Evolutionary conservation across 37 sponge, comb jelly and placozoan genomes (phyloP).

Genomic region (Hormiphora californensis): DNA sequence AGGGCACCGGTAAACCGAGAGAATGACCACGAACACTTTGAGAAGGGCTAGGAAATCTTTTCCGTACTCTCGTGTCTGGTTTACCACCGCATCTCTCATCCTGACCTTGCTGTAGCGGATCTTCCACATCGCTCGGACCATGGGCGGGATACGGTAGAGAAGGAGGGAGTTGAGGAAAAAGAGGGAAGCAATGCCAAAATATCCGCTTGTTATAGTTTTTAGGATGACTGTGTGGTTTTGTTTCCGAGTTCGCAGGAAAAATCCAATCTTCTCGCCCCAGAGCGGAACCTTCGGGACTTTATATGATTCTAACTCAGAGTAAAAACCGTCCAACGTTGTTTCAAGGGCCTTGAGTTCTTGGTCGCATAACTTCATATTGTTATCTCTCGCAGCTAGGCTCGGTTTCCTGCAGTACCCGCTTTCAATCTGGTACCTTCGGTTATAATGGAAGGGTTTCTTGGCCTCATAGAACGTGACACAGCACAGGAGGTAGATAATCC

Average conservation of each 20-base stretch:
- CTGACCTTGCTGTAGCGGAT: not conserved
- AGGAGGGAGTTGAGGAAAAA: conserved; percentile 10
- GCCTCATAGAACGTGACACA: conserved; percentile 1
- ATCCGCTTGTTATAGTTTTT: conserved; percentile 18
- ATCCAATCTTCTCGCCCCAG: conserved; percentile 21
- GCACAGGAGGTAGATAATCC: not conserved
- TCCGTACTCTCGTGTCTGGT: not conserved
- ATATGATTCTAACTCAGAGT: not conserved
- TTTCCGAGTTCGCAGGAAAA: conserved; percentile 7
- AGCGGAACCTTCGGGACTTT: not conserved
- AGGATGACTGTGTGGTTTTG: conserved; percentile 49
- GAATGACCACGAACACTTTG: conserved; percentile 2
- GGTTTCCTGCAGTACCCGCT: not conserved
- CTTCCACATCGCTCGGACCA: not conserved
- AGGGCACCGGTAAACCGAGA: conserved; percentile 23
- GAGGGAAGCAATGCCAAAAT: conserved; percentile 3
- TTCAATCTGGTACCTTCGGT: not conserved
- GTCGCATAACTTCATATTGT: not conserved
- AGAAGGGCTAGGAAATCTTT: not conserved
- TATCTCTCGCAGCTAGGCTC: conserved; percentile 14
- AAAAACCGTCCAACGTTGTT: not conserved
- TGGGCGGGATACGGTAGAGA: conserved; percentile 7
- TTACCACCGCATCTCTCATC: not conserved
- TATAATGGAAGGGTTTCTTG: not conserved
- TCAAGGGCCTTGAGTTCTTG: not conserved